Percentiles rank a stretch among this genome's conserved stretches.
Evolutionary conservation across 2,113 vertebrate genomes (phyloP).

Genomic region (Takifugu bimaculatus): DNA sequence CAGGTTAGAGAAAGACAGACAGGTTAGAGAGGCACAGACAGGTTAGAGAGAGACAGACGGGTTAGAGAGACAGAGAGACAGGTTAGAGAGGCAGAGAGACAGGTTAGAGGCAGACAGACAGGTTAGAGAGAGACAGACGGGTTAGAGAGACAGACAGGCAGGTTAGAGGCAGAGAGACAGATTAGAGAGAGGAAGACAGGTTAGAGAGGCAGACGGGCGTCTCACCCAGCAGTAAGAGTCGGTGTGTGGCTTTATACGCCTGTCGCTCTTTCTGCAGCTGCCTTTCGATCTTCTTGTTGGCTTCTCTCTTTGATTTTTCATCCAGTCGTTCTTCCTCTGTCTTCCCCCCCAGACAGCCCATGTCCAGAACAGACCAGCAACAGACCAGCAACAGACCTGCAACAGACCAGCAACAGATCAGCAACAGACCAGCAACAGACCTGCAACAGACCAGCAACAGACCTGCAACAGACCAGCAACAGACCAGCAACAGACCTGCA

Average conservation of each 20-base stretch:
- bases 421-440: background rate
- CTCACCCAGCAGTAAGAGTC: constrained; percentile 86
- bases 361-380: constrained; percentile 32
- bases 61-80: background rate
- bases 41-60: too few relatives aligned
- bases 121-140: background rate
- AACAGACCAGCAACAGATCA: too few relatives aligned
- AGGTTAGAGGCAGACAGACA: too few relatives aligned
- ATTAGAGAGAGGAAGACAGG: constrained; percentile 1
- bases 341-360: constrained; percentile 69
- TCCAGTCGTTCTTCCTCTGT: constrained; percentile 66
- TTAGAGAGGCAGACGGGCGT: background rate
- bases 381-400: background rate
- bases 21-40: background rate
- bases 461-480: too few relatives aligned
- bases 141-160: too few relatives aligned
- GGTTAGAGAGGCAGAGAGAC: background rate
- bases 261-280: constrained; percentile 77
- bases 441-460: constrained; percentile 2
- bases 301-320: constrained; percentile 64
- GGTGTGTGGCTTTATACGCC: constrained; percentile 84
- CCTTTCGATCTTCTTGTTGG: constrained; percentile 68
- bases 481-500: constrained; percentile 12
- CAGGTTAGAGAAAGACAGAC: background rate
- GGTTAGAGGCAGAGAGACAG: too few relatives aligned